Conservation (phyloP, 2,113 vertebrate species). For the Bambusicola thoracicus region DNA sequence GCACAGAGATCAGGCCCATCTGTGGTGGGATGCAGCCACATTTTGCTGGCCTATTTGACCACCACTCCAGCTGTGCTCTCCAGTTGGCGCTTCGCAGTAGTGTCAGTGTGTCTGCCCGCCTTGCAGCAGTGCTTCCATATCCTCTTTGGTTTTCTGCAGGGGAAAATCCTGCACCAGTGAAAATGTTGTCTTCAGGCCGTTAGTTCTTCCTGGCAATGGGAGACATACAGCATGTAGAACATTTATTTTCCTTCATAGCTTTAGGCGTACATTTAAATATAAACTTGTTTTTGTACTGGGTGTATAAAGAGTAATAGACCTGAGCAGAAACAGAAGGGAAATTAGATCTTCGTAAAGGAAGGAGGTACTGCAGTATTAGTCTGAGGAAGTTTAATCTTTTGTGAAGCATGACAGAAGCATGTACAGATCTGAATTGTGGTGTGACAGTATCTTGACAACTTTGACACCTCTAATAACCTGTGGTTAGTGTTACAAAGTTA, state of each 20-base stretch:
- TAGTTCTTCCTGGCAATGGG: background rate
- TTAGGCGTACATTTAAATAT: background rate
- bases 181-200: background rate
- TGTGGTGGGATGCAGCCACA: background rate
- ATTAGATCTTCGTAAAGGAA: background rate
- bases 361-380: background rate
- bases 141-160: background rate
- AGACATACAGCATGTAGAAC: background rate
- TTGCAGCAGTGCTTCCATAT: background rate
- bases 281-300: background rate
- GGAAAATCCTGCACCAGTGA: background rate
- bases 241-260: background rate
- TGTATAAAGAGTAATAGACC: background rate
- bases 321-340: background rate
- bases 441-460: background rate
- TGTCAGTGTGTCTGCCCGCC: background rate
- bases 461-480: background rate
- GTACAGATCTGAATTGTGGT: background rate
- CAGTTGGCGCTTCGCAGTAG: no score
- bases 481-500: background rate
- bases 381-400: background rate
- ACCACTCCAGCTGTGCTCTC: background rate
- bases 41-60: background rate
- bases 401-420: background rate
- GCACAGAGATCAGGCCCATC: background rate